Percentiles rank a stretch among this genome's conserved stretches.
phyloP scores from a whole-genome alignment of 2,888 invertebrate genomes.

The Odontomyia ornata region DNA sequence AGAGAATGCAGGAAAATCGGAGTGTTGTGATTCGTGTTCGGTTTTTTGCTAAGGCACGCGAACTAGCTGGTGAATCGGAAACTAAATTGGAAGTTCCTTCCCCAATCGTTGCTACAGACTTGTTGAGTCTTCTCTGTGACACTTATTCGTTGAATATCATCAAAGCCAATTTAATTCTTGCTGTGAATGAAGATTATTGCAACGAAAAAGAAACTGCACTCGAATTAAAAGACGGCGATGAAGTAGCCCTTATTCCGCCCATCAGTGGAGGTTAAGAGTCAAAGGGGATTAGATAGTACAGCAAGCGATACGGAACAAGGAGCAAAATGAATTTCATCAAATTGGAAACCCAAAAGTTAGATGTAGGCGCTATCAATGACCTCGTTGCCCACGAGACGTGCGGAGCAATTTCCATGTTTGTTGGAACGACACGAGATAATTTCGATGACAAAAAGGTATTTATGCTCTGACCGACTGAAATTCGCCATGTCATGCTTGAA shows the following conservation, averaged over 20 bases:
- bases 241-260: slow-evolving; percentile 92
- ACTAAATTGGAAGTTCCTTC: slow-evolving; percentile 66
- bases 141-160: slow-evolving; percentile 74
- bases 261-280: slow-evolving; percentile 74
- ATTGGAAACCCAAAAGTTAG: slow-evolving; percentile 73
- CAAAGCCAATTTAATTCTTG: slow-evolving; percentile 76
- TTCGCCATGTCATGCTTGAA: not conserved
- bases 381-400: slow-evolving; percentile 76
- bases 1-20: too few species aligned
- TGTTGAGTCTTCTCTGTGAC: slow-evolving; percentile 70
- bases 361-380: slow-evolving; percentile 73
- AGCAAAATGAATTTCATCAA: slow-evolving; percentile 74
- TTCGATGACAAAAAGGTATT: slow-evolving; percentile 80
- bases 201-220: slow-evolving; percentile 67
- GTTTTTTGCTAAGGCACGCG: slow-evolving; percentile 92
- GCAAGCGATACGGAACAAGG: not conserved
- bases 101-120: slow-evolving; percentile 67
- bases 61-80: slow-evolving; percentile 75
- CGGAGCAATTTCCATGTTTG: slow-evolving; percentile 89
- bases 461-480: not conserved
- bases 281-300: not conserved
- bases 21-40: slow-evolving; percentile 58
- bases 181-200: slow-evolving; percentile 85
- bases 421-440: slow-evolving; percentile 87
- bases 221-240: slow-evolving; percentile 74